Evolutionary conservation across 2,888 invertebrate genomes (phyloP), one percentile per base, ranked within the genome.

Genomic region (Dorcus hopei): DNA sequence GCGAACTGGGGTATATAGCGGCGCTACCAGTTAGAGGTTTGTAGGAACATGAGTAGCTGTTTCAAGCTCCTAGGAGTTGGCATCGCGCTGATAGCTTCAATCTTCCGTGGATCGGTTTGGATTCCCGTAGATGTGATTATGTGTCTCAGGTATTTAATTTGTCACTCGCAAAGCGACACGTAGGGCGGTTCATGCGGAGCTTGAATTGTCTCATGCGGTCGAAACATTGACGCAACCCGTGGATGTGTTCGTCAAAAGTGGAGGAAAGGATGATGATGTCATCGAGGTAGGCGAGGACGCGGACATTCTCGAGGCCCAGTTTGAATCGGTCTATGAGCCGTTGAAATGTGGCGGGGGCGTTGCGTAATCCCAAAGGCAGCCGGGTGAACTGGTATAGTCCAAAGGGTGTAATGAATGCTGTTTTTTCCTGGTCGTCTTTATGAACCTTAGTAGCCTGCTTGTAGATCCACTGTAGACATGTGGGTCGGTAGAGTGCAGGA

Each of bases 361-460:
- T 70, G 9, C 64, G 52, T 16, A 70, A 49, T 7, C 68, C 68
- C 49, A 69, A 71, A 7, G 68, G 65, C 64, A 70, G 65, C 8
- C 62, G 48, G 1, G 14, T 52, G 51, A 62, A 71, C 3, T 64
- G 57, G 48, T 51, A 69, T 0, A 57, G 38, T 3, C 69, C 69
- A 43, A 68, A 70, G 1, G 61, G 63, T 9, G 59, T 63, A 3
- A 55, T 41, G 48, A 61, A 61, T 3, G 61, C 53, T 16, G 59
- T 56, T 47, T 59, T 55, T 9, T 56, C 57, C 4, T 52, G 48
- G 38, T 57, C 57, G 11, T 62, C 51, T 23, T 61, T 69, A 9
- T 63, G 64, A 0, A 61, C 52, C n/a, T 71, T 23, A 26, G 57
- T 61, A 66, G 1, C 65, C 67, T 1, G 51, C 19, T 48, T 52